phyloP scores from a whole-genome alignment of 1,140 invertebrate genomes.

The Sinonovacula constricta region DNA sequence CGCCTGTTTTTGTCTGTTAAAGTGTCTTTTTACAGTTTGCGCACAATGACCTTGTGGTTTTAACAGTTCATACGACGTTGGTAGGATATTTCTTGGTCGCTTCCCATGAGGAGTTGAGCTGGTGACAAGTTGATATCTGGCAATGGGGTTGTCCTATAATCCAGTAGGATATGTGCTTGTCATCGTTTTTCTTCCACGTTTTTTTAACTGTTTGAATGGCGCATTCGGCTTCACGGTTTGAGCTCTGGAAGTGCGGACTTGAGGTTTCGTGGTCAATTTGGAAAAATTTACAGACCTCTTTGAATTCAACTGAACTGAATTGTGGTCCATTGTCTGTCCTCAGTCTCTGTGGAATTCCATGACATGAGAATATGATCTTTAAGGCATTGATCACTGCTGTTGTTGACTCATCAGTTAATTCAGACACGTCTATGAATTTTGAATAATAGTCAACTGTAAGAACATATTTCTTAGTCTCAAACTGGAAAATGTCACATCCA shows the following conservation, averaged over 20 bases:
- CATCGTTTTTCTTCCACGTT: constrained; percentile 52
- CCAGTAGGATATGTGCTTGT: constrained; percentile 55
- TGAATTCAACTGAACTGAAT: constrained; percentile 76
- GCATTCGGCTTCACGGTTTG: constrained; percentile 55
- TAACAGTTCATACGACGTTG: no score
- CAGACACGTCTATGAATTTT: constrained; percentile 34
- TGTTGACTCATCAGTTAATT: constrained; percentile 23
- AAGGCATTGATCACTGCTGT: constrained; percentile 35
- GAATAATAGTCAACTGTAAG: constrained; percentile 51
- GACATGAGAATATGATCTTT: constrained; percentile 43
- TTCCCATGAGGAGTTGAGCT: no score
- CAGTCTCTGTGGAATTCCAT: constrained; percentile 58
- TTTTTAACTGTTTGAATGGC: constrained; percentile 58
- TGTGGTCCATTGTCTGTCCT: constrained; percentile 79
- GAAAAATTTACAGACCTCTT: constrained; percentile 43
- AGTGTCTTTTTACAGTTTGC: constrained; percentile 41
- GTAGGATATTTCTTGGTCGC: no score
- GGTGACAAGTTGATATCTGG: constrained; percentile 48
- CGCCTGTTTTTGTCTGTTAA: constrained; percentile 45
- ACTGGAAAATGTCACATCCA: no score
- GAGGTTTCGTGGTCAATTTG: constrained; percentile 52
- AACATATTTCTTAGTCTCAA: constrained; percentile 43
- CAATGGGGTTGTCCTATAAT: constrained; percentile 57
- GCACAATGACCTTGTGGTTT: no score
- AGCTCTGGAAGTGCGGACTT: constrained; percentile 53